Evolutionary conservation across 2,888 invertebrate genomes (phyloP), one percentile per base, ranked within the genome.

Genomic region (Chouioia cunea): DNA sequence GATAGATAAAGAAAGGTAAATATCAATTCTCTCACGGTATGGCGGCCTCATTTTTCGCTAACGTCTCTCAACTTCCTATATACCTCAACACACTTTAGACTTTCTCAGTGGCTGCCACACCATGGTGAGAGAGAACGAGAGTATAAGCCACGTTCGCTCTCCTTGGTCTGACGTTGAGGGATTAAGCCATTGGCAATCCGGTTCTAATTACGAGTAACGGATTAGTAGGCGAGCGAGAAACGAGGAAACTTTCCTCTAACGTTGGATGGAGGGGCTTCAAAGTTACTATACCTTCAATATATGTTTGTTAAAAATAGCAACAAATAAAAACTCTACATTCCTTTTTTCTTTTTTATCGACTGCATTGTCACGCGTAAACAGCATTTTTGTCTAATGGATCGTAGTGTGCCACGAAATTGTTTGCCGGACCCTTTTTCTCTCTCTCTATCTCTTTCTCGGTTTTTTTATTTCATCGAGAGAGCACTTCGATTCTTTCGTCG

Each of bases 131-230:
- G n/a, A n/a, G n/a, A n/a, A n/a, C n/a, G n/a, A 2, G 18, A 10
- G 18, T 22, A 22, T 57, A 6, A 15, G 15, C 46, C 46, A 22
- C n/a, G 65, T 58, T 58, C 48, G 50, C 15, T 68, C 60, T 63
- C 23, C 66, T 47, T 46, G 47, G 69, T 77, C 75, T 77, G 82
- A 83, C 83, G 80, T 83, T 83, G 83, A 84, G 77, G 83, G 81
- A 84, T 84, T 83, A 81, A 84, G 82, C 83, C 83, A 82, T 83
- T 84, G 83, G 81, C 83, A 82, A 83, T 84, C 82, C 82, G 79
- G 81, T 80, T 83, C 83, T 83, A 84, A 84, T 84, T 84, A 84
- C 80, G 80, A 82, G 80, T 82, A 83, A 83, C 82, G 81, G 80
- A 84, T 84, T 84, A 82, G 83, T 81, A 82, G 79, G 48, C 54